phyloP scores from a whole-genome alignment of 2,113 vertebrate genomes.

The Lamprologus tigripictilis region DNA sequence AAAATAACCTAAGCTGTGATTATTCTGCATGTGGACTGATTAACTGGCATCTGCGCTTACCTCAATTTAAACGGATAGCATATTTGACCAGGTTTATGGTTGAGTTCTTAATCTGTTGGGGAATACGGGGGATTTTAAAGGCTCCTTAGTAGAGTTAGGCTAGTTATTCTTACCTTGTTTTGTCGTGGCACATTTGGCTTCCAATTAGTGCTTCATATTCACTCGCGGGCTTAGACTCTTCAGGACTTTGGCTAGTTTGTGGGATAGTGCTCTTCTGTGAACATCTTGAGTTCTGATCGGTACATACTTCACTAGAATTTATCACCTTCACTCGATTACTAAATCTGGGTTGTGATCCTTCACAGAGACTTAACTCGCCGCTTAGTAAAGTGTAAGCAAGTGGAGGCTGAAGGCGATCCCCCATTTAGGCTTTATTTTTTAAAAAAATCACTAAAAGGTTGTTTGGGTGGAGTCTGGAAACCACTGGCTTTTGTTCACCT shows the following conservation, averaged over 20 bases:
- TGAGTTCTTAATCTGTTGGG: constrained; percentile 1
- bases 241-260: not conserved
- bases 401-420: not conserved
- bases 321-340: constrained; percentile 4
- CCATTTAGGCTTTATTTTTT: constrained; percentile 12
- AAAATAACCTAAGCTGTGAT: constrained; percentile 38
- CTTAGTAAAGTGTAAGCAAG: not conserved
- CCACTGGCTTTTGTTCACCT: not conserved
- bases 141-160: constrained; percentile 15
- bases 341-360: not conserved
- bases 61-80: constrained; percentile 12
- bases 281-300: not conserved
- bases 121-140: not conserved
- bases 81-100: constrained; percentile 1
- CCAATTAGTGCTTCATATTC: not conserved
- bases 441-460: not conserved
- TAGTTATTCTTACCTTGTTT: not conserved
- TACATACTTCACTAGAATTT: constrained; percentile 1
- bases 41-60: constrained; percentile 28
- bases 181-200: constrained; percentile 13
- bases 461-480: constrained; percentile 23
- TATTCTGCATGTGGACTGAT: constrained; percentile 3
- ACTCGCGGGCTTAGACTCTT: not conserved
- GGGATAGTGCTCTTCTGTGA: not conserved
- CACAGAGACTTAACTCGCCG: not conserved